These are phyloP conservation scores for Aspidoscelis tigris DNA, from an alignment of 2,113 vertebrate genomes.

Conservation along the genomic window DNA sequence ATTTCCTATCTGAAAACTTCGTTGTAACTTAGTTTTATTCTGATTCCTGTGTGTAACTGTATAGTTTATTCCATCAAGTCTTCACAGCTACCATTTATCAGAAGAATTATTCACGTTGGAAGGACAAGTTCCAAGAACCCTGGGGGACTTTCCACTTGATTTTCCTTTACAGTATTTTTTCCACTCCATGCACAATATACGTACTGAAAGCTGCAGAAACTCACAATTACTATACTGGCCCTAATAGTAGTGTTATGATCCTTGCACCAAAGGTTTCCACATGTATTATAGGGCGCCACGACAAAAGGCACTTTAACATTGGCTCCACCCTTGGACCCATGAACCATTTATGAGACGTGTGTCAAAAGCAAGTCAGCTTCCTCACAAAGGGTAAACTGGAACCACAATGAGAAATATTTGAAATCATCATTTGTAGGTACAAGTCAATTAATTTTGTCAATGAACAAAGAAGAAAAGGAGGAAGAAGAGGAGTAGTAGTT, in stretches of 20 bases:
- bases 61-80: too few species aligned
- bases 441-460: too few species aligned
- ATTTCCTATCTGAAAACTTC: not conserved
- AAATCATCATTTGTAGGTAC: too few species aligned
- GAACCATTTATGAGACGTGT: not conserved
- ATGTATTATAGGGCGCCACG: not conserved
- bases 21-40: not conserved
- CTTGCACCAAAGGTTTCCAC: not conserved
- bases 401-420: not conserved
- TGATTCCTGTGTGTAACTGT: not conserved
- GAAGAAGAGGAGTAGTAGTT: fast-evolving
- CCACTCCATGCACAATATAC: not conserved
- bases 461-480: not conserved
- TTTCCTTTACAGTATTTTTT: not conserved
- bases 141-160: not conserved
- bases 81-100: not conserved
- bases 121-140: not conserved
- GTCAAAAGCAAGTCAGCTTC: not conserved
- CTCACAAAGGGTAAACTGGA: not conserved
- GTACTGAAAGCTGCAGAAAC: not conserved
- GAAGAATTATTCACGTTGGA: not conserved
- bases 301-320: not conserved
- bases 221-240: not conserved
- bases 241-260: not conserved
- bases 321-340: not conserved